These are phyloP conservation scores for Halictus quadricinctus DNA, from an alignment of 2,888 invertebrate genomes.

Conservation along the genomic window DNA sequence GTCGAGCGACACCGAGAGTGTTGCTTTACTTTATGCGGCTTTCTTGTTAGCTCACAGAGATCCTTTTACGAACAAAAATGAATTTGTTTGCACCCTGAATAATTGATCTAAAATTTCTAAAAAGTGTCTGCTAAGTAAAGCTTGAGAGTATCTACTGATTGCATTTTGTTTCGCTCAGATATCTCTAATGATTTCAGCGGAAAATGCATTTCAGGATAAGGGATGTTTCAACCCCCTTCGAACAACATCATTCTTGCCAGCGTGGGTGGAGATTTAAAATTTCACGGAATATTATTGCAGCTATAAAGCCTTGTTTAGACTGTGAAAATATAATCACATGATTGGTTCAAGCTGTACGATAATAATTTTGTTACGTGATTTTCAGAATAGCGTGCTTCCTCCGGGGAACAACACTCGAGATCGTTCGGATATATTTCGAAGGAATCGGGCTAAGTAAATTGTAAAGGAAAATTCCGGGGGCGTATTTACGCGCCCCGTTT, in stretches of 20 bases:
- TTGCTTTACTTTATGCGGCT: not conserved
- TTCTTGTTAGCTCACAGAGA: not conserved
- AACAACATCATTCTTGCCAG: not conserved
- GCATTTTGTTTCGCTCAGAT: no score
- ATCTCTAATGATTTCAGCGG: not conserved
- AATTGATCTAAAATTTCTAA: not conserved
- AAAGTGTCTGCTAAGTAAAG: not conserved
- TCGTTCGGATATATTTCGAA: not conserved
- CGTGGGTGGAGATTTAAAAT: not conserved
- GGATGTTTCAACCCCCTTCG: not conserved
- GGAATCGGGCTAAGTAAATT: not conserved
- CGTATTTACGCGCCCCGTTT: not conserved
- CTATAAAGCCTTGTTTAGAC: not conserved
- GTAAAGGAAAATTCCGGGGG: not conserved
- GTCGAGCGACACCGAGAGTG: slow-evolving; percentile 4
- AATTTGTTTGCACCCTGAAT: not conserved
- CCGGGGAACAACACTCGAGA: not conserved
- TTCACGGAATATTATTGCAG: not conserved
- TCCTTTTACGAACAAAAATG: not conserved
- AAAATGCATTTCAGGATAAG: no score
- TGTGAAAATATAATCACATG: not conserved
- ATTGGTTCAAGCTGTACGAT: not conserved
- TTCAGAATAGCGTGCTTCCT: not conserved
- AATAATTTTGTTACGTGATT: not conserved
- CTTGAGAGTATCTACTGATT: no score